Percentiles rank a stretch among this genome's conserved stretches.
Evolutionary conservation across 2,797 vertebrate genomes (phyloP).

Genomic region (Sarcoramphus papa): DNA sequence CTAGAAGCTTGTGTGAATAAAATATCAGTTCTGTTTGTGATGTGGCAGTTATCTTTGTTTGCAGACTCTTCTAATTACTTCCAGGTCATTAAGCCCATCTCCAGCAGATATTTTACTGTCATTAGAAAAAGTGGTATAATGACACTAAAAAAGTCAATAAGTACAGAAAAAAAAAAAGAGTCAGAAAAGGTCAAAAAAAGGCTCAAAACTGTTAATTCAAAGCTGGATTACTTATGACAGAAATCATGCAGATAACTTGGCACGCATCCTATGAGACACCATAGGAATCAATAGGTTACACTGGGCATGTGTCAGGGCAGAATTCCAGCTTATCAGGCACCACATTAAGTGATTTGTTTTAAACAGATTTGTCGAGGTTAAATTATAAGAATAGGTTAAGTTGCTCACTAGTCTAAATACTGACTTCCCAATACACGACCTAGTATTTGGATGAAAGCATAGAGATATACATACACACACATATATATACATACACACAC

Average conservation of each 20-base stretch:
- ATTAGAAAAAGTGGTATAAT: conserved; percentile 60
- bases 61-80: conserved; percentile 68
- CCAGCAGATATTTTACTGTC: conserved; percentile 64
- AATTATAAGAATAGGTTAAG: neutral
- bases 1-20: conserved; percentile 54
- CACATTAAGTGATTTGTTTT: neutral
- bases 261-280: neutral
- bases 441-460: neutral
- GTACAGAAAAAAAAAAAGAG: neutral
- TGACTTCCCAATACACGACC: neutral
- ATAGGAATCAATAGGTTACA: neutral
- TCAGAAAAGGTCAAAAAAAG: conserved; percentile 37
- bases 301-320: neutral
- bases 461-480: neutral
- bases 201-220: neutral
- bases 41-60: conserved; percentile 67
- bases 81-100: conserved; percentile 69
- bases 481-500: neutral
- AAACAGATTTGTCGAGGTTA: neutral
- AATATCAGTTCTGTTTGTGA: conserved; percentile 57
- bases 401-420: neutral
- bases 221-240: neutral
- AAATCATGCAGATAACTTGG: neutral
- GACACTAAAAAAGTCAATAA: conserved; percentile 46
- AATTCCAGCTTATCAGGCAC: neutral